These are phyloP conservation scores for Acronicta leporina DNA, from an alignment of 2,888 invertebrate genomes.

Conservation along the genomic window DNA sequence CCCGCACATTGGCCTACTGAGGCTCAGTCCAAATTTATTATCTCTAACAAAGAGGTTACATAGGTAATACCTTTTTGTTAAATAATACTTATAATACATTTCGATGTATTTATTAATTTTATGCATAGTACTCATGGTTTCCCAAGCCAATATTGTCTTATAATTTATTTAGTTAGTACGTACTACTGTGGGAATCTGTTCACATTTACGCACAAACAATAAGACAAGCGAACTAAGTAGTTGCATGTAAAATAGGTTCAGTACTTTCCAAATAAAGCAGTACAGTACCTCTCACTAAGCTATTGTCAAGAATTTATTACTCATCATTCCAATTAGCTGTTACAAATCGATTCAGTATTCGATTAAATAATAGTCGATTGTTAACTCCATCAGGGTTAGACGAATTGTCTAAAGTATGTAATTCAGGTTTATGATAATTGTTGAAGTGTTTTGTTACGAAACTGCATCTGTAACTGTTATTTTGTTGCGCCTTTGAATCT, in stretches of 20 bases:
- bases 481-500: slow-evolving; percentile 10
- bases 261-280: slow-evolving; percentile 32
- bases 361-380: slow-evolving; percentile 59
- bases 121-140: no score
- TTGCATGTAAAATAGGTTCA: slow-evolving; percentile 18
- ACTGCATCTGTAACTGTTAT: slow-evolving; percentile 15
- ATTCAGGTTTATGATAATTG: slow-evolving; percentile 42
- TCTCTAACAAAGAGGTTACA: no score
- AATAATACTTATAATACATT: no score
- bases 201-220: slow-evolving; percentile 42
- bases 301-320: slow-evolving; percentile 38
- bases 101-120: no score
- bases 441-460: slow-evolving; percentile 42
- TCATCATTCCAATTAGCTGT: slow-evolving; percentile 56
- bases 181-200: slow-evolving; percentile 28
- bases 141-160: not conserved
- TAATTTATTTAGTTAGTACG: not conserved
- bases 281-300: slow-evolving; percentile 16
- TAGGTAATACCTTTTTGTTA: no score
- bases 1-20: slow-evolving; percentile 6
- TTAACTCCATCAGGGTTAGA: slow-evolving; percentile 44
- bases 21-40: no score
- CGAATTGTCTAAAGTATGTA: slow-evolving; percentile 28
- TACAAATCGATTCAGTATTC: slow-evolving; percentile 63
- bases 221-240: slow-evolving; percentile 11